Evolutionary conservation across 1,140 invertebrate species (phyloP), one percentile per base, ranked within the genome.

Genomic region (Amphibalanus amphitrite): DNA sequence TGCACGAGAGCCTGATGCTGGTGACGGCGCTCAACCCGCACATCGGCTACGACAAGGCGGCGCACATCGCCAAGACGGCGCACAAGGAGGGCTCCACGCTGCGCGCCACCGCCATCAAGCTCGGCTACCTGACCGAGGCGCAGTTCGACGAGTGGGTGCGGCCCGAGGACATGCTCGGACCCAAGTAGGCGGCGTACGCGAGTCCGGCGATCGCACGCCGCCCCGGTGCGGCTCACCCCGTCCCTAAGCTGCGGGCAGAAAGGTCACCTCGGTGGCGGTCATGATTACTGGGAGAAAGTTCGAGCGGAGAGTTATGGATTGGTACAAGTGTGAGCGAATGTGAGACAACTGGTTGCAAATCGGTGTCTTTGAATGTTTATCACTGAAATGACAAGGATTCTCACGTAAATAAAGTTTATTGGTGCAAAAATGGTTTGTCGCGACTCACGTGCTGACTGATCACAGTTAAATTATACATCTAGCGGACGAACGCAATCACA

Each of bases 31-130:
- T 99, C 8, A 99, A 98, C 84, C 94, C 94, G 0, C 91, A 98
- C 79, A 98, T 99, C 79, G 97, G 95, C 64, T 99, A 99, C 79
- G 97, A 99, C 80, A 98, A 97, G 82, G 90, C 97, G 72, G 94
- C 96, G 3, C 85, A 86, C 78, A 98, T 99, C 77, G 97, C 97
- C 0, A 99, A 99, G 81, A 91, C 90, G 33, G 97, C 97, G 0
- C 96, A 98, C 79, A 91, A 92, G 78, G 89, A 98, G 78, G 92
- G 92, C 3, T 85, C 88, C 0, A 98, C 92, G 0, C 80, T 99
- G 33, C 97, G 95, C 79, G 88, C 91, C 78, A 86, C 94, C 6
- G 96, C 97, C 0, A 78, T 98, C 26, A 92, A 96, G 78, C 86
- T 97, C 69, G 90, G 90, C 40, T 84, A 89, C 77, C 79, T 98